Evolutionary conservation across 2,888 invertebrate genomes (phyloP), one percentile per base, ranked within the genome.

Genomic region (Hipparchia sbordonii): DNA sequence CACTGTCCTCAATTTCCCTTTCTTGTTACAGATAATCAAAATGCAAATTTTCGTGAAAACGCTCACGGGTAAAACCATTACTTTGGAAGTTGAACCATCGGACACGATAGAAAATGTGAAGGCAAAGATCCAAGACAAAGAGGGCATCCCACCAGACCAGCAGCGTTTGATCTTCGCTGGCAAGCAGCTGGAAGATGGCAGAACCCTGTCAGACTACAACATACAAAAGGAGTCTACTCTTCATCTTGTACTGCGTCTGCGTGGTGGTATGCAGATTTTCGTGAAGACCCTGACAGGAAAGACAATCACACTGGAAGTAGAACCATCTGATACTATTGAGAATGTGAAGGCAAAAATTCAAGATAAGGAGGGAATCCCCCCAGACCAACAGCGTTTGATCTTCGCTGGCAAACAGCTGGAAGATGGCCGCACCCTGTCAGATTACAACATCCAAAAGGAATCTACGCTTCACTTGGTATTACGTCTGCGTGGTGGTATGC

Each of bases 221-320:
- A 82, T 82, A 60, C 82, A 82, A 67, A 82, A 82, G 51, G 82
- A 82, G 73, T 82, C 82, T 2, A 82, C 82, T 33, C 79, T 82
- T 12, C 82, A 82, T 70, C 76, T 82, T 62, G 82, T 82, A 12
- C 62, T 82, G 62, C 81, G 82, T 76, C 80, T 82, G 8, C 79
- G 82, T 9, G 76, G 79, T 66, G 81, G 81, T 66, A 82, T 97
- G 97, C 98, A 98, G 95, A 98, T 98, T 86, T 98, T 97, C 87
- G 97, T 97, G 60, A 98, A 98, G 89, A 97, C 97, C 80, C 94
- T 97, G 67, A 97, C 97, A 79, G 97, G 97, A 80, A 98, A 97
- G 93, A 97, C 97, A 87, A 97, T 97, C 89, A 97, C 97, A 80
- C 95, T 97, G 80, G 97, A 97, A 94, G 97, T 97, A 76, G 97